Evolutionary conservation across 1,140 invertebrate species (phyloP).

Genomic region (Hyles euphorbiae): DNA sequence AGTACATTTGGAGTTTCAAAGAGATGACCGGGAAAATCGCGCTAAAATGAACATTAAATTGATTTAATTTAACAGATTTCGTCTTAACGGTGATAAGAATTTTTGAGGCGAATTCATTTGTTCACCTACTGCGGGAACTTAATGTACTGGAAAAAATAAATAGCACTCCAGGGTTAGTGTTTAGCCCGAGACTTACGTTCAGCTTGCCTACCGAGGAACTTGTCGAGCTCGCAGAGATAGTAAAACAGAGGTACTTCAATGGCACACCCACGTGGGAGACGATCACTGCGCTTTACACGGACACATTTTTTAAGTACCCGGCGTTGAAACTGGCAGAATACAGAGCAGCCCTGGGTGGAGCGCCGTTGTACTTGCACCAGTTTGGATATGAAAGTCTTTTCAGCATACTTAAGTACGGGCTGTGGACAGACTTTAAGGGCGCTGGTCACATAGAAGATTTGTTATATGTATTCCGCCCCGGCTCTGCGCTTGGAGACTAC

Average conservation of each 20-base stretch:
- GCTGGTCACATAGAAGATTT: constrained; percentile 15
- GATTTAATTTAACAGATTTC: too few relatives aligned
- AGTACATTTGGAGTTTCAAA: too few relatives aligned
- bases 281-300: not conserved
- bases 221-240: not conserved
- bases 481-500: constrained; percentile 1
- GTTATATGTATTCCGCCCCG: constrained; percentile 14
- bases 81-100: too few relatives aligned
- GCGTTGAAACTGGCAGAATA: constrained; percentile 11
- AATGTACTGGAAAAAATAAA: constrained; percentile 26
- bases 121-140: too few relatives aligned
- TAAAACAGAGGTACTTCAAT: constrained; percentile 11
- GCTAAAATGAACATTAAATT: too few relatives aligned
- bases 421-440: constrained; percentile 4
- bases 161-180: constrained; percentile 16
- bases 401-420: constrained; percentile 10
- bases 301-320: constrained; percentile 15
- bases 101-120: too few relatives aligned
- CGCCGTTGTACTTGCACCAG: constrained; percentile 17
- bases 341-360: constrained; percentile 5
- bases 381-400: constrained; percentile 14
- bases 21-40: too few relatives aligned
- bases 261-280: constrained; percentile 2
- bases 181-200: constrained; percentile 2
- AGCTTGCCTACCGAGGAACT: not conserved